Evolutionary conservation across 2,888 invertebrate genomes (phyloP), one percentile per base, ranked within the genome.

Genomic region (Cinara cedri): DNA sequence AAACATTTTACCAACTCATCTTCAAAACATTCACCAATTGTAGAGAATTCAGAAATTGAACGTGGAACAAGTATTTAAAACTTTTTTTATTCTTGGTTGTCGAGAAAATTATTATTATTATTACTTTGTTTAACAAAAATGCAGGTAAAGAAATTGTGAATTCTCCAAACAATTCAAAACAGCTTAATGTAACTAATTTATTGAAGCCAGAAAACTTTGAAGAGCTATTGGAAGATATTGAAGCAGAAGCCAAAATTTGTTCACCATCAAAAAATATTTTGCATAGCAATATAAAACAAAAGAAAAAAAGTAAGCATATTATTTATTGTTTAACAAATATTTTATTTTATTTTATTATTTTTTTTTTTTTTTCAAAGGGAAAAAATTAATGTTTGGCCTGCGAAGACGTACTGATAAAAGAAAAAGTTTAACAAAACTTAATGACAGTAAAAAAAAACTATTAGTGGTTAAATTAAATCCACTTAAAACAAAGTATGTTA

Each of bases 161-260:
- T 54, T 65, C 51, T 13, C 63, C 16, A 62, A 62, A 19, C 46
- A n/a, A 1, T 1, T 16, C 11, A 42, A 54, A 54, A n/a, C 6
- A 44, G 24, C 24, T 19, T 3, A 24, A 26, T 26, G 55, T 66
- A 68, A 62, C 68, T 21, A 78, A 51, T 42, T 51, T 70, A 24
- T 57, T 49, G 21, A 76, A 19, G 46, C 46, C 76, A 11, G 70
- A 78, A 60, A 78, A 70, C 42, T 78, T 78, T 70, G 78, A 78
- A 70, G 78, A 78, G 70, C 24, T 51, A 70, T 51, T 78, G 3
- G 78, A 78, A 24, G 78, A 78, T 62, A 78, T 78, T 34, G 78
- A 78, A 78, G 78, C 78, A 62, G 78, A 70, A 0, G 78, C 78
- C 49, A 70, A 78, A 49, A 78, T 70, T 51, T 70, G 68, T 78